phyloP scores from a whole-genome alignment of 92 coral and sea anemone genomes.

The Virgularia gustaviana region DNA sequence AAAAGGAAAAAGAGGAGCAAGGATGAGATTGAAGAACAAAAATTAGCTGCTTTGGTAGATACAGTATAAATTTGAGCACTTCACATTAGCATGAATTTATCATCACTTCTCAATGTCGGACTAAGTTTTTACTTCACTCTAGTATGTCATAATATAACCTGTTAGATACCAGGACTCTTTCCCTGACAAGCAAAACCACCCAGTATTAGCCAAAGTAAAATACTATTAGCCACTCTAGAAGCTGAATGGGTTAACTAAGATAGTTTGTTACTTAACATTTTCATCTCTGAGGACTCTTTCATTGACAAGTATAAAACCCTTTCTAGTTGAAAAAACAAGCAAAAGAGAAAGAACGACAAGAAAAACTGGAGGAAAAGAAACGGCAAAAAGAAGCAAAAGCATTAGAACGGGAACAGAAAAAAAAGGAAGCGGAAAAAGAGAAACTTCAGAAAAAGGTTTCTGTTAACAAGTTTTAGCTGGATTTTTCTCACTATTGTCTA shows the following conservation, averaged over 20 bases:
- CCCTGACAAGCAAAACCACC: too few relatives aligned
- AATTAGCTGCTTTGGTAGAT: constrained; percentile 34
- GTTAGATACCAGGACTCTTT: too few relatives aligned
- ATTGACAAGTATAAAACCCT: too few relatives aligned
- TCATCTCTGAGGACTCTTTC: too few relatives aligned
- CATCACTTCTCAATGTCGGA: background rate
- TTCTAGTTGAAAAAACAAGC: constrained; percentile 53
- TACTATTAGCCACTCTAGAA: too few relatives aligned
- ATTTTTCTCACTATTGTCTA: too few relatives aligned
- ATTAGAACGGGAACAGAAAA: constrained; percentile 47
- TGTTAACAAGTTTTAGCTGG: too few relatives aligned
- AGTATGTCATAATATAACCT: too few relatives aligned
- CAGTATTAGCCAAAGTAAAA: too few relatives aligned
- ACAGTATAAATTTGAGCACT: background rate
- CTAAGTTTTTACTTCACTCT: too few relatives aligned
- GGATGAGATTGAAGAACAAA: constrained; percentile 26
- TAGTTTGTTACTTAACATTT: too few relatives aligned
- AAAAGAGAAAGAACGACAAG: constrained; percentile 53
- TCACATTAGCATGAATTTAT: background rate
- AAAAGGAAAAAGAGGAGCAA: constrained; percentile 35
- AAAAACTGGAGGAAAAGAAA: constrained; percentile 60
- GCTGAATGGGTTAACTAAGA: too few relatives aligned
- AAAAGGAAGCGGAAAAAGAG: constrained; percentile 62
- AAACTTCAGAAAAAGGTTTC: constrained; percentile 72
- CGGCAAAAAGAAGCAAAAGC: constrained; percentile 61